Conservation (phyloP, 2,888 invertebrate genomes). For the Temnothorax rugatulus region DNA sequence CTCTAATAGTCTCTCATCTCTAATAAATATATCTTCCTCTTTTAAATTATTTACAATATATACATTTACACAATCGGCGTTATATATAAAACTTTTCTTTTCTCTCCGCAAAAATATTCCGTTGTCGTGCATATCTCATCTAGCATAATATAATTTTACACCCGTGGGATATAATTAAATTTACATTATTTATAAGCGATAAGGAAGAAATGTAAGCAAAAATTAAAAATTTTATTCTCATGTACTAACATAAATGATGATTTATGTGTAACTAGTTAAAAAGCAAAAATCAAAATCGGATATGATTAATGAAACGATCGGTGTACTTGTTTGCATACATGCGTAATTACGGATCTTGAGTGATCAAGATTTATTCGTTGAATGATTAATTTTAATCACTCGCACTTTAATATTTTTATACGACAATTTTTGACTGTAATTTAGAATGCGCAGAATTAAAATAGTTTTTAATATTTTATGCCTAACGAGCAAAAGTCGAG, state of each 20-base stretch:
- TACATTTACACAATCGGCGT: background rate
- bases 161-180: too few relatives aligned
- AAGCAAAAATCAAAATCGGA: background rate
- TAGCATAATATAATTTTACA: background rate
- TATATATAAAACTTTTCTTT: background rate
- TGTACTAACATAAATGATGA: background rate
- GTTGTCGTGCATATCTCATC: background rate
- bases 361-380: background rate
- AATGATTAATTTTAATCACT: background rate
- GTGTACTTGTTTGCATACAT: too few relatives aligned
- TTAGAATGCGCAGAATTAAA: background rate
- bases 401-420: background rate
- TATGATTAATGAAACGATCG: background rate
- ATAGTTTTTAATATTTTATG: background rate
- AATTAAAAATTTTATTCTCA: background rate
- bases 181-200: background rate
- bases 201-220: background rate
- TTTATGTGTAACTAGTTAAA: background rate
- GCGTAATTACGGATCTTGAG: background rate
- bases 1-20: background rate
- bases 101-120: background rate
- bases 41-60: background rate
- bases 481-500: background rate
- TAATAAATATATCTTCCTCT: background rate
- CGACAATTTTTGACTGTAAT: background rate